Evolutionary conservation across 1,140 invertebrate species (phyloP), one percentile per base, ranked within the genome.

Genomic region (Bombyx mori): DNA sequence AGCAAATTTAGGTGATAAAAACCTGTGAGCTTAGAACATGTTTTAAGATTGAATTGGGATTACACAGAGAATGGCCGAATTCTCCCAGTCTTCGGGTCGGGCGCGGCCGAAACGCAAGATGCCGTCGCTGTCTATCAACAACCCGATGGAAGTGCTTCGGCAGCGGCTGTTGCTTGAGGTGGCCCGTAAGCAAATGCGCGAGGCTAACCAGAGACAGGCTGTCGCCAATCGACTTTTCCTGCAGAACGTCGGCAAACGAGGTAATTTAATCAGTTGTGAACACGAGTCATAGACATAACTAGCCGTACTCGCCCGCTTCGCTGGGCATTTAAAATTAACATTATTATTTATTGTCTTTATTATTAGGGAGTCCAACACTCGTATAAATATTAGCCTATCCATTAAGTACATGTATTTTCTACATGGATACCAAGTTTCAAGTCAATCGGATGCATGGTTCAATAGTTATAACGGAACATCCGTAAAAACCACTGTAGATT

Each of bases 91-190:
- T 72, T 7, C 73, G 66, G 49, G 77, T n/a, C 75, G 75, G 54
- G 63, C 74, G 42, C 79, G 83, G 46, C 68, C 79, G 57, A 91
- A 91, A 70, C 89, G 90, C 63, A 90, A 90, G 78, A 90, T 90
- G 77, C 92, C 91, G 42, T 94, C 93, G 48, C 88, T 95, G 47
- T 94, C 93, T 50, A 94, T 95, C 76, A 93, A 93, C 68, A 93
- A 93, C 83, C 93, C 93, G 7, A 88, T 94, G 89, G 93, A 94
- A 77, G 92, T 94, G 44, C 89, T 95, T 3, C 90, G 93, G 54
- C 92, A 94, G 76, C 88, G 93, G 66, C 88, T 95, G 57, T 79
- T 94, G 45, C 79, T 94, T 54, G 93, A 94, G 85, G 92, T 94
- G 53, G 92, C 92, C 35, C 89, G 93, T 69, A 92, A 93, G 73